These are phyloP conservation scores for Naso thynnoides DNA, from an alignment of 2,797 vertebrate genomes.

Conservation along the genomic window DNA sequence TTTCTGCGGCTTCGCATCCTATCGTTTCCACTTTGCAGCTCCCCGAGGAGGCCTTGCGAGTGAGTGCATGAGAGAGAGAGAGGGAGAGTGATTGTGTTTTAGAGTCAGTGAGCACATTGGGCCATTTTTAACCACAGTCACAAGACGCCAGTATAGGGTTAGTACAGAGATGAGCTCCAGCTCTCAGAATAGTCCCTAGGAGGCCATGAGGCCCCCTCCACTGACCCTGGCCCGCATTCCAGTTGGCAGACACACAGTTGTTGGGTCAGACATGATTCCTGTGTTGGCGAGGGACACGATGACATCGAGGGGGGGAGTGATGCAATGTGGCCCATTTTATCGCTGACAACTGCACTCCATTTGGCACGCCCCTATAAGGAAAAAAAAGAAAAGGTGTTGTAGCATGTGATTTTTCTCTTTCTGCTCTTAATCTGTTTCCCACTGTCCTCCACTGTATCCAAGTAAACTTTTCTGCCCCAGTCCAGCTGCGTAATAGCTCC, in stretches of 20 bases:
- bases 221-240: slow-evolving; percentile 83
- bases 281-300: slow-evolving; percentile 67
- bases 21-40: slow-evolving; percentile 56
- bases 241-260: slow-evolving; percentile 85
- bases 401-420: slow-evolving; percentile 35
- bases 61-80: slow-evolving; percentile 14
- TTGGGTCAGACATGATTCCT: slow-evolving; percentile 81
- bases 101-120: slow-evolving; percentile 68
- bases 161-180: slow-evolving; percentile 82
- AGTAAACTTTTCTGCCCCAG: slow-evolving; percentile 29
- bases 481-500: slow-evolving; percentile 13
- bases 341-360: slow-evolving; percentile 69
- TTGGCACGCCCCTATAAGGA: slow-evolving; percentile 66
- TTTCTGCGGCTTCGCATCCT: slow-evolving; percentile 46
- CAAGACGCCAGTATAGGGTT: slow-evolving; percentile 83
- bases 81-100: slow-evolving; percentile 65
- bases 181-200: slow-evolving; percentile 84
- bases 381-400: slow-evolving; percentile 35
- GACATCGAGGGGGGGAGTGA: slow-evolving; percentile 57
- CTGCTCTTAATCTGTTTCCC: slow-evolving; percentile 11
- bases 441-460: background rate
- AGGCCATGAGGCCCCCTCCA: slow-evolving; percentile 71
- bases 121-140: slow-evolving; percentile 84
- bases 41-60: slow-evolving; percentile 40
- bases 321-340: slow-evolving; percentile 77